Evolutionary conservation across 2,797 vertebrate genomes (phyloP).

Genomic region (Cyprinella venusta): DNA sequence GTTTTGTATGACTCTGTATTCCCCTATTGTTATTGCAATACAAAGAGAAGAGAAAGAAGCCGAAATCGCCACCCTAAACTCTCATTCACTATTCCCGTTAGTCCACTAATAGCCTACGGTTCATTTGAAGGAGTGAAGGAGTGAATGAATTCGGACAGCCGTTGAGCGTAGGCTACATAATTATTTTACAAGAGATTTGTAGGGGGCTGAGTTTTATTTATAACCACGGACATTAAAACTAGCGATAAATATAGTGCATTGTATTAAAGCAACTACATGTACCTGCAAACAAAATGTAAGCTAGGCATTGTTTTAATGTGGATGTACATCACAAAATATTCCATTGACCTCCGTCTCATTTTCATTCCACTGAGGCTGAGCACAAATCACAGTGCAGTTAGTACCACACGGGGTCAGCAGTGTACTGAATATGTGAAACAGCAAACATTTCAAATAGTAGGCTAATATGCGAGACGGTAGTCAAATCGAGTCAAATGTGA

Average conservation of each 20-base stretch:
- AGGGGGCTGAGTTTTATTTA: background rate
- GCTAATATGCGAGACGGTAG: no score
- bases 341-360: background rate
- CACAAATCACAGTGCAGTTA: background rate
- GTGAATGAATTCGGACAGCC: no score
- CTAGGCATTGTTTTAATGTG: background rate
- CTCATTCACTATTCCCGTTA: no score
- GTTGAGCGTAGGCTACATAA: no score
- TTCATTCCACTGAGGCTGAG: background rate
- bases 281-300: background rate
- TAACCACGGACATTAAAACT: background rate
- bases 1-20: no score
- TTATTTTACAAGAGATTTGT: no score
- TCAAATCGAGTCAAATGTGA: background rate
- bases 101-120: no score
- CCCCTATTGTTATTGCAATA: no score
- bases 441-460: background rate
- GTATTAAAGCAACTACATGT: background rate
- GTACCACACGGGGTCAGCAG: background rate
- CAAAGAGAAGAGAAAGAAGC: no score
- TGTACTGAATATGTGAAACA: background rate
- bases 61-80: no score
- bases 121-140: no score
- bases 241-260: background rate
- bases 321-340: background rate